Evolutionary conservation across 2,888 invertebrate genomes (phyloP).

Genomic region (Anaspis maculata): DNA sequence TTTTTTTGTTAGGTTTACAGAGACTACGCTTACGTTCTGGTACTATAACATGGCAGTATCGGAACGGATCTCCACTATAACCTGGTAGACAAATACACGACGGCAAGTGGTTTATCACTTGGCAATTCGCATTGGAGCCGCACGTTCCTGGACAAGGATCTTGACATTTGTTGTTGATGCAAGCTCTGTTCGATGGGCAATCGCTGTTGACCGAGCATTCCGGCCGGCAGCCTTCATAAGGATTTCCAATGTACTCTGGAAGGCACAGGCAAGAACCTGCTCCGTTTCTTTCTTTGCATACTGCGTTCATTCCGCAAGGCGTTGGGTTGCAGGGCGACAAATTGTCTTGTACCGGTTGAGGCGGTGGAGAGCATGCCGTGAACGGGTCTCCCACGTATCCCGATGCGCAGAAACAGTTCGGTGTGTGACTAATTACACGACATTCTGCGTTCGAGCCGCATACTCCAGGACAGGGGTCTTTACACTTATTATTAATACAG

Average conservation of each 20-base stretch:
- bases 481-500: constrained; percentile 66
- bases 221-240: constrained; percentile 64
- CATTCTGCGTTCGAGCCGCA: constrained; percentile 71
- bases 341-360: constrained; percentile 40
- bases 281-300: constrained; percentile 54
- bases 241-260: constrained; percentile 56
- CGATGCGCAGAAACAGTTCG: constrained; percentile 60
- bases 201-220: constrained; percentile 59
- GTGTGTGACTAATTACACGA: constrained; percentile 64
- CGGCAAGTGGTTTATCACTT: constrained; percentile 58
- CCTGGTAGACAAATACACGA: constrained; percentile 54
- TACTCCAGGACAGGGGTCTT: constrained; percentile 70
- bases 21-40: constrained; percentile 39
- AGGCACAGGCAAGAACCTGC: constrained; percentile 59
- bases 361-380: constrained; percentile 34
- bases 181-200: constrained; percentile 55
- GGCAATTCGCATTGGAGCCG: constrained; percentile 59
- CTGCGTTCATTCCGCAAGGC: constrained; percentile 58
- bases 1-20: constrained; percentile 15
- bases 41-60: constrained; percentile 36
- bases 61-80: constrained; percentile 60
- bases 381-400: constrained; percentile 67
- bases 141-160: constrained; percentile 65
- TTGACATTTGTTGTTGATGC: constrained; percentile 56
- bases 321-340: constrained; percentile 54